A percentile compares a stretch with the other conserved stretches of the same genome.
These are phyloP conservation scores for Pholis gunnellus DNA, from an alignment of 2,113 vertebrate species.

Conservation along the genomic window DNA sequence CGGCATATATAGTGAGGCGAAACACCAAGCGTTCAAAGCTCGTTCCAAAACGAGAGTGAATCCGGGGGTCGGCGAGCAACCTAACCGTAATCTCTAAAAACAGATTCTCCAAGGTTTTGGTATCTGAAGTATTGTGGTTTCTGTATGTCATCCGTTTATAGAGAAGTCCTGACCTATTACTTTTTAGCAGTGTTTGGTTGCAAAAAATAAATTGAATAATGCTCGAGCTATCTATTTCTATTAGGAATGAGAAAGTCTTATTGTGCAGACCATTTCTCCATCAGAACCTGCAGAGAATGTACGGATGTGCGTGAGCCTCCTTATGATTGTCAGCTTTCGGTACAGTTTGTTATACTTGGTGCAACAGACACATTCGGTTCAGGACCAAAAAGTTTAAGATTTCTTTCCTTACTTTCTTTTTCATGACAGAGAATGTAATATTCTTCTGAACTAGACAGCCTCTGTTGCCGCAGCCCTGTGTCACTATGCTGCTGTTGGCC, in stretches of 20 bases:
- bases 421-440: not conserved
- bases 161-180: too few species aligned
- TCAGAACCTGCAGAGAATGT: not conserved
- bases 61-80: too few species aligned
- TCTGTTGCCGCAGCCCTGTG: not conserved
- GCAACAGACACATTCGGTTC: not conserved
- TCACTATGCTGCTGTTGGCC: conserved; percentile 22
- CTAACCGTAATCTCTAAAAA: too few species aligned
- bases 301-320: not conserved
- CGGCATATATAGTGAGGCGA: too few species aligned
- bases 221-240: not conserved
- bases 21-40: too few species aligned
- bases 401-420: not conserved
- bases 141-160: too few species aligned
- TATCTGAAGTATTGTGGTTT: too few species aligned
- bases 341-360: not conserved
- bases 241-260: not conserved
- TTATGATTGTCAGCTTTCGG: not conserved
- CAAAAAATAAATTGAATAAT: not conserved
- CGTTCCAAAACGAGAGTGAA: too few species aligned
- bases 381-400: not conserved
- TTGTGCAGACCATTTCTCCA: not conserved
- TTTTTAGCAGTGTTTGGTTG: too few species aligned
- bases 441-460: not conserved
- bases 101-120: too few species aligned